Percentiles rank a stretch among this genome's conserved stretches.
These are phyloP conservation scores for Rhabdomys pumilio DNA, from an alignment of 2,797 vertebrate species.

Conservation along the genomic window DNA sequence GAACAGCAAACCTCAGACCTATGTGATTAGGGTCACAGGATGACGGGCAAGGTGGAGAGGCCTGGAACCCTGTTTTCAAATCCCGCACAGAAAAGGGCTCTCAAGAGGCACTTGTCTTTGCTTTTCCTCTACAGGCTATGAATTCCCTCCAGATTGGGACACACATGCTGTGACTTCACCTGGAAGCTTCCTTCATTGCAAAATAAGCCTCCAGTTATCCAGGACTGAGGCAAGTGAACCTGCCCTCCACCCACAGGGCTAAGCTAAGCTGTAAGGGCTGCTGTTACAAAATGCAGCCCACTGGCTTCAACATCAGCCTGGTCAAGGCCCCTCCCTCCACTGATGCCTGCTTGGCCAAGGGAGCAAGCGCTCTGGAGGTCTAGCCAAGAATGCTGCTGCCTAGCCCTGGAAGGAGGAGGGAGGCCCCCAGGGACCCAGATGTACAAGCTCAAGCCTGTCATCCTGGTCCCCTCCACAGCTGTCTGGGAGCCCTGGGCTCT, in stretches of 20 bases:
- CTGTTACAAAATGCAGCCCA: conserved; percentile 44
- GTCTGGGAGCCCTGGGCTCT: conserved; percentile 21
- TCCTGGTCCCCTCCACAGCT: background rate
- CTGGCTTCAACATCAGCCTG: conserved; percentile 21
- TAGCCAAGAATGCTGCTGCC: conserved; percentile 64
- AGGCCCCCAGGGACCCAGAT: conserved; percentile 48
- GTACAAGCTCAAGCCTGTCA: conserved; percentile 68
- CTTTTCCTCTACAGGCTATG: background rate
- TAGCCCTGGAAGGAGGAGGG: conserved; percentile 47
- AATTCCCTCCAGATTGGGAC: conserved; percentile 49
- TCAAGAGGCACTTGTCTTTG: background rate
- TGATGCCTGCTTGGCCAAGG: conserved; percentile 23
- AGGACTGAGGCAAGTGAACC: conserved; percentile 22
- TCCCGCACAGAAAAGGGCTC: conserved; percentile 41
- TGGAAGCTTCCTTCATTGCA: conserved; percentile 11
- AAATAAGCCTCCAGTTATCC: conserved; percentile 44
- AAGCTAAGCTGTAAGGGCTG: conserved; percentile 41
- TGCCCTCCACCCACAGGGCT: background rate
- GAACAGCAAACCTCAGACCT: conserved; percentile 65
- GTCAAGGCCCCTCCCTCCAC: conserved; percentile 5
- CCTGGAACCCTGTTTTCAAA: conserved; percentile 18
- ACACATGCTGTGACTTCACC: background rate
- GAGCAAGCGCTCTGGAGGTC: conserved; percentile 18
- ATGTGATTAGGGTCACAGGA: conserved; percentile 79
- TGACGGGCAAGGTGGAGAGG: background rate